phyloP scores from a whole-genome alignment of 1,140 invertebrate genomes.

The Drosophila pectinifera region DNA sequence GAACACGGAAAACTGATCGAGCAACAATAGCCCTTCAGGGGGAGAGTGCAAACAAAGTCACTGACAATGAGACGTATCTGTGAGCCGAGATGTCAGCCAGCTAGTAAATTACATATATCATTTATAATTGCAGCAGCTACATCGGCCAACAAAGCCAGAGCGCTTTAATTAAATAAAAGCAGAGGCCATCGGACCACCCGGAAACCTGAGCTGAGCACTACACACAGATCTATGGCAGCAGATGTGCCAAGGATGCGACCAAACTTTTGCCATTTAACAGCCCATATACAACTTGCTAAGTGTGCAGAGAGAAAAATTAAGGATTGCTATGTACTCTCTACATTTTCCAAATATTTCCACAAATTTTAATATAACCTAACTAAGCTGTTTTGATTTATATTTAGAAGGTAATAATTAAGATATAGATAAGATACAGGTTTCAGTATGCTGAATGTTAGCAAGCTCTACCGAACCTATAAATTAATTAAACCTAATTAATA shows the following conservation, averaged over 20 bases:
- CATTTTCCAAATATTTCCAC: not conserved
- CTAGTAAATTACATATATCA: conserved; percentile 77
- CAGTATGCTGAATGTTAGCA: no score
- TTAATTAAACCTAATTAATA: not conserved
- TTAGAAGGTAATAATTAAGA: no score
- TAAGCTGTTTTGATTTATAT: no score
- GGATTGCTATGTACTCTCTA: no score
- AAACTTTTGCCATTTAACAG: conserved; percentile 49
- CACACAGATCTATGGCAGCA: conserved; percentile 39
- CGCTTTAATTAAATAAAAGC: conserved; percentile 75
- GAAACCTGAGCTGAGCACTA: conserved; percentile 45
- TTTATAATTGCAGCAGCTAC: conserved; percentile 73
- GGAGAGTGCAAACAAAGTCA: conserved; percentile 32
- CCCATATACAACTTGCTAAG: conserved; percentile 13
- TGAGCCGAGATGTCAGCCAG: conserved; percentile 22
- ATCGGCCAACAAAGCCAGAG: conserved; percentile 42
- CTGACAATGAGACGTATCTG: conserved; percentile 41
- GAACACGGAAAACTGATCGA: conserved; percentile 8
- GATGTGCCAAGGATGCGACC: conserved; percentile 42
- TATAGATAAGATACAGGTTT: no score
- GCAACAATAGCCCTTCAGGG: conserved; percentile 1
- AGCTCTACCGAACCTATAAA: no score
- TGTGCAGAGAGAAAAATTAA: not conserved
- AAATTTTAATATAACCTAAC: not conserved
- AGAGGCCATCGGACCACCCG: conserved; percentile 24